Conservation (phyloP, 2,888 invertebrate species). For the Lobophora halterata region DNA sequence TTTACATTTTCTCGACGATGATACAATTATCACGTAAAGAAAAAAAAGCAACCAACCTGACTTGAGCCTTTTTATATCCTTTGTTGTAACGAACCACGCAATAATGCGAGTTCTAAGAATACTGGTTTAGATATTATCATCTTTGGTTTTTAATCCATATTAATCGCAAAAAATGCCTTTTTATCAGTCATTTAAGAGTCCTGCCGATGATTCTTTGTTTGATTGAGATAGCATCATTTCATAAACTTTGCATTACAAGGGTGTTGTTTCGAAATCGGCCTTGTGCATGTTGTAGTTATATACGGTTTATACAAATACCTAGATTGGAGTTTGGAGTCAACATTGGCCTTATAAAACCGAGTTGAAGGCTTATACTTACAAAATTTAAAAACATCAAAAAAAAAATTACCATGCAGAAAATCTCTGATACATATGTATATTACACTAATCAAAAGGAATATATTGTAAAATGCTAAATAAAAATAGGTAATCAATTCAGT, state of each 20-base stretch:
- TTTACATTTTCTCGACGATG: slow-evolving; percentile 23
- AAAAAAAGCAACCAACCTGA: slow-evolving; percentile 33
- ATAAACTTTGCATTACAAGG: slow-evolving; percentile 27
- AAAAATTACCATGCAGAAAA: too few species aligned
- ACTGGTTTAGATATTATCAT: slow-evolving; percentile 30
- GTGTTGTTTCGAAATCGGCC: too few species aligned
- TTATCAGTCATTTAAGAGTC: slow-evolving; percentile 56
- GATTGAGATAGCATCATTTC: slow-evolving; percentile 29
- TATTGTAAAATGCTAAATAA: too few species aligned
- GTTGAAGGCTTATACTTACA: too few species aligned
- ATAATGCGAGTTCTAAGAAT: slow-evolving; percentile 23
- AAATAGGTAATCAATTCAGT: too few species aligned
- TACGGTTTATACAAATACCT: too few species aligned
- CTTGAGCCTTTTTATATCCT: slow-evolving; percentile 25
- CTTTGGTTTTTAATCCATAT: slow-evolving; percentile 48
- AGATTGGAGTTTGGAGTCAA: too few species aligned
- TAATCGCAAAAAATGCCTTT: slow-evolving; percentile 49
- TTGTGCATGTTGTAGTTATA: too few species aligned
- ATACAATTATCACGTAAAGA: slow-evolving; percentile 34
- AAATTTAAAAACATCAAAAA: too few species aligned
- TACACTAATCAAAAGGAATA: too few species aligned
- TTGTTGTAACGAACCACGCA: neutral
- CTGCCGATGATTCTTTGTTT: slow-evolving; percentile 52
- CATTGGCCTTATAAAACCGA: too few species aligned
- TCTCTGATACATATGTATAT: too few species aligned